Conservation (phyloP, 2,888 invertebrate species). For the Drosophila bunnanda region DNA sequence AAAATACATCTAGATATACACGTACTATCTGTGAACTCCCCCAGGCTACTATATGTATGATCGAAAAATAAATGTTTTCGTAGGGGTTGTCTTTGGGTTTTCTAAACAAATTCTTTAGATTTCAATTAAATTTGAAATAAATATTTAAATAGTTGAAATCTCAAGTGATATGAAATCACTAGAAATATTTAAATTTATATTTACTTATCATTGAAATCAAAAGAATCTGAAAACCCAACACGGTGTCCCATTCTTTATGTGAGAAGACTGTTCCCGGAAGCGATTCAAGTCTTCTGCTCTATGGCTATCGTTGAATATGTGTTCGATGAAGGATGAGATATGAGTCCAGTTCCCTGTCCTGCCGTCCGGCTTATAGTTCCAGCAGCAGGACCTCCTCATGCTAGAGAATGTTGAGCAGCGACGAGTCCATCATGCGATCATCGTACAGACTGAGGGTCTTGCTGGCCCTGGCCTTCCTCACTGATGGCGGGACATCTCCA, state of each 20-base stretch:
- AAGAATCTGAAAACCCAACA: constrained; percentile 1
- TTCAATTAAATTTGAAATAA: not conserved
- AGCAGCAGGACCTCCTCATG: constrained; percentile 85
- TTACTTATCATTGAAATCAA: constrained; percentile 1
- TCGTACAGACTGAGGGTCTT: constrained; percentile 94
- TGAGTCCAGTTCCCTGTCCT: constrained; percentile 63
- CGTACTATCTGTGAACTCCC: constrained; percentile 24
- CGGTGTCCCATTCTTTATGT: not conserved
- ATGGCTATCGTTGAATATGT: constrained; percentile 77
- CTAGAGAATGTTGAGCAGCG: constrained; percentile 84
- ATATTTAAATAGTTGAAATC: not conserved
- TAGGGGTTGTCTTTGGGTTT: not conserved
- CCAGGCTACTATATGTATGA: constrained; percentile 16
- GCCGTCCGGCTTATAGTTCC: constrained; percentile 81
- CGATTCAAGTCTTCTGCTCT: constrained; percentile 43
- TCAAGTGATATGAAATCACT: too few species aligned
- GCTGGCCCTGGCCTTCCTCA: constrained; percentile 89
- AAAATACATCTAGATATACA: constrained; percentile 69
- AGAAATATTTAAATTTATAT: too few species aligned
- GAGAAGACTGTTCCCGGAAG: constrained; percentile 47
- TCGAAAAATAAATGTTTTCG: constrained; percentile 29
- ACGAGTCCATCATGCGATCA: constrained; percentile 92
- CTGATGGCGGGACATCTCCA: constrained; percentile 92
- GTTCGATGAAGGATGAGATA: constrained; percentile 65
- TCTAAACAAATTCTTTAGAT: not conserved